phyloP scores from a whole-genome alignment of 1,140 invertebrate genomes.

The Drosophila tsacasi region DNA sequence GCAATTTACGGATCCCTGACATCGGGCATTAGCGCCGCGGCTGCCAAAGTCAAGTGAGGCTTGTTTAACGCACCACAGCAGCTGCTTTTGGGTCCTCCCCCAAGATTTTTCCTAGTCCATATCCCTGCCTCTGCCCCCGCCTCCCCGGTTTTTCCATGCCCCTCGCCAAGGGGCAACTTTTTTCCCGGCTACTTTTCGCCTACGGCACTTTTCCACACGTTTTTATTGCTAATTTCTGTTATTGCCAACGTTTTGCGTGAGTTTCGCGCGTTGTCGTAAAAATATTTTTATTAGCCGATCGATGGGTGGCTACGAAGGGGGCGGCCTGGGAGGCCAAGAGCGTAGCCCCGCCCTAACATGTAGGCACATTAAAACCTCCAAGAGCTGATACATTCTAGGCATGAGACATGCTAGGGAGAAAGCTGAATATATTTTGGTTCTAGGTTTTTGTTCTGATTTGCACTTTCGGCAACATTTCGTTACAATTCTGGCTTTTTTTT shows the following conservation, averaged over 20 bases:
- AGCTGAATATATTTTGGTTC: conserved; percentile 9
- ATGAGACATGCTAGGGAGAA: no score
- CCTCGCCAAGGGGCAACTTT: conserved; percentile 17
- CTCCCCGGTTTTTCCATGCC: neutral
- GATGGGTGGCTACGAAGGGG: neutral
- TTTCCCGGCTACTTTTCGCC: conserved; percentile 47
- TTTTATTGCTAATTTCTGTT: conserved; percentile 82
- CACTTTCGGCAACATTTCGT: neutral
- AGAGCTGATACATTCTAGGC: conserved; percentile 10
- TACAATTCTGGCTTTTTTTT: no score
- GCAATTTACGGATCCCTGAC: conserved; percentile 58
- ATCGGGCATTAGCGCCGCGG: conserved; percentile 43
- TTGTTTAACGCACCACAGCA: conserved; percentile 33
- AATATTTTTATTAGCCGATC: conserved; percentile 77
- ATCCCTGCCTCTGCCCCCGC: neutral
- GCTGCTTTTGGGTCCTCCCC: conserved; percentile 13
- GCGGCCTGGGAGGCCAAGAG: neutral
- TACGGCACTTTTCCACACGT: conserved; percentile 57
- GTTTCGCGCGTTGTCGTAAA: conserved; percentile 72
- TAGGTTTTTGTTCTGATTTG: neutral
- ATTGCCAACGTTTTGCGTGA: conserved; percentile 73
- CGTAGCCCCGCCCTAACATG: neutral
- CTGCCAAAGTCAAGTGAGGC: conserved; percentile 42
- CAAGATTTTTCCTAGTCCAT: neutral
- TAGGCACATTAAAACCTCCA: conserved; percentile 14